phyloP scores from a whole-genome alignment of 2,888 invertebrate species.

The Eupithecia vulgata region DNA sequence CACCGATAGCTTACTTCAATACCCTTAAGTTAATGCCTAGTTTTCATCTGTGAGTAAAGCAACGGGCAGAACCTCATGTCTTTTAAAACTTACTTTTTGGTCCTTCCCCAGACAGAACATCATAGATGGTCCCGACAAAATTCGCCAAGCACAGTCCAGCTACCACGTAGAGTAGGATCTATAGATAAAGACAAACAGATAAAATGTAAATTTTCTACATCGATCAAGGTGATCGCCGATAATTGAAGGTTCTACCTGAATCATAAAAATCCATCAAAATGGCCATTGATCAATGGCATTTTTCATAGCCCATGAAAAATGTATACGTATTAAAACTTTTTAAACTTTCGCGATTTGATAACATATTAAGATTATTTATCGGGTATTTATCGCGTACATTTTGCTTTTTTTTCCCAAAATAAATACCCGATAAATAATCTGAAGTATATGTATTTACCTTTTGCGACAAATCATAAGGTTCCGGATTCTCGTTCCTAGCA shows the following conservation, averaged over 20 bases:
- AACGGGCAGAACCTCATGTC: not conserved
- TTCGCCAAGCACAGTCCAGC: constrained; percentile 50
- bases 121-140: constrained; percentile 58
- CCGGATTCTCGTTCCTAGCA: constrained; percentile 40
- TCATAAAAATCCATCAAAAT: not conserved
- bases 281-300: not conserved
- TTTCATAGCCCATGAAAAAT: too few species aligned
- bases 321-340: too few species aligned
- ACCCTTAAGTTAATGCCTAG: not conserved
- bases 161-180: constrained; percentile 48
- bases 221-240: not conserved
- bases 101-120: constrained; percentile 48
- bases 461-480: constrained; percentile 50
- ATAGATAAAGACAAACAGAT: not conserved
- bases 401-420: too few species aligned
- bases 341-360: too few species aligned
- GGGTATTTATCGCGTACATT: too few species aligned
- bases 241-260: not conserved
- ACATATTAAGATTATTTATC: too few species aligned
- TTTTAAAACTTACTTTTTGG: constrained; percentile 53
- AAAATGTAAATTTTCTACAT: not conserved
- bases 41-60: not conserved
- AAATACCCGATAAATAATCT: too few species aligned
- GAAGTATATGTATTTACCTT: constrained; percentile 15
- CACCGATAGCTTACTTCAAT: not conserved